Evolutionary conservation across 2,888 invertebrate species (phyloP).

Genomic region (Abscondita cerata): DNA sequence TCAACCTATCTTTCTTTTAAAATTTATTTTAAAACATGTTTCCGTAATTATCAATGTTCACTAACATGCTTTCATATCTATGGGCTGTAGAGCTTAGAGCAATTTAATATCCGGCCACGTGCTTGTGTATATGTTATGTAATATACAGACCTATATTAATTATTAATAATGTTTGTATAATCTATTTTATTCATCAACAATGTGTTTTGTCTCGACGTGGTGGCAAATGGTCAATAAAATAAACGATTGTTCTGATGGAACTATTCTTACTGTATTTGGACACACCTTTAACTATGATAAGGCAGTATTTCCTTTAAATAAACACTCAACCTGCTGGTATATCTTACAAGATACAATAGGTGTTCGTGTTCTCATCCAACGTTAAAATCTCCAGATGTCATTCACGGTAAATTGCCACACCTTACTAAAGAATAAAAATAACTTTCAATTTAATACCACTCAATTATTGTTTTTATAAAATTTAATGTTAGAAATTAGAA

Average conservation of each 20-base stretch:
- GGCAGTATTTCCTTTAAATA: slow-evolving; percentile 38
- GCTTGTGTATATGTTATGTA: slow-evolving; percentile 51
- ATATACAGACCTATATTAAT: slow-evolving; percentile 50
- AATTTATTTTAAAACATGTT: no score
- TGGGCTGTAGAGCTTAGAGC: slow-evolving; percentile 28
- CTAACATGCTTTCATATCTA: slow-evolving; percentile 5
- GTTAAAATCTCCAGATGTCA: slow-evolving; percentile 39
- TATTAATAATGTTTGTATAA: no score
- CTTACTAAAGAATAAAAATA: slow-evolving; percentile 16
- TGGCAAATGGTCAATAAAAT: slow-evolving; percentile 36
- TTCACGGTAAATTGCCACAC: slow-evolving; percentile 31
- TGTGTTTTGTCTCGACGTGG: slow-evolving; percentile 11
- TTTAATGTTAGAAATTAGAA: no score
- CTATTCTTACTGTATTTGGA: slow-evolving; percentile 37
- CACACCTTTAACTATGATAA: slow-evolving; percentile 40
- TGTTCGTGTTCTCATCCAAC: slow-evolving; percentile 39
- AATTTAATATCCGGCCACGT: slow-evolving; percentile 50
- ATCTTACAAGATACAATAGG: slow-evolving; percentile 35
- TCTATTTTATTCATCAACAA: background rate
- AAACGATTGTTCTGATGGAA: slow-evolving; percentile 37
- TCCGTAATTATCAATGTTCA: no score
- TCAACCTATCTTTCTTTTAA: no score
- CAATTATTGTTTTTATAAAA: no score
- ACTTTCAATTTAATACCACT: slow-evolving; percentile 8
- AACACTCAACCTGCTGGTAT: slow-evolving; percentile 40